These are phyloP conservation scores for Fringilla coelebs DNA, from an alignment of 2,797 vertebrate genomes.

Conservation along the genomic window DNA sequence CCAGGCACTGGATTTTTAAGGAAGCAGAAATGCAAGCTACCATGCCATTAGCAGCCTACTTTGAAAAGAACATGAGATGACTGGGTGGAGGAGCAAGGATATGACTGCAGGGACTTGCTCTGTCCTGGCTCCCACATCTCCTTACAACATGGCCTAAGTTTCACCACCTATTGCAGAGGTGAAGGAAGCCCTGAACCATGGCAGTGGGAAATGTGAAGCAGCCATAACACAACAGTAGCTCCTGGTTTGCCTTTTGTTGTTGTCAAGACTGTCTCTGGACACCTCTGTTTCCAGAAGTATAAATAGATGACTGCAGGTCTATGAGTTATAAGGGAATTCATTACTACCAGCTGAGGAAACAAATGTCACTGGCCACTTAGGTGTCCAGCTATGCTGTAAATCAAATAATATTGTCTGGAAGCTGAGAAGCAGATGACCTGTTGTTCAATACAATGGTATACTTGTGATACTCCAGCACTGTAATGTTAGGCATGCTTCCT, in stretches of 20 bases:
- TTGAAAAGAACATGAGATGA: background rate
- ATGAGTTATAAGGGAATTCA: background rate
- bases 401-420: background rate
- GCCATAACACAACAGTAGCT: background rate
- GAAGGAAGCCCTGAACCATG: background rate
- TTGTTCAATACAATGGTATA: background rate
- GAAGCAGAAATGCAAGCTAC: background rate
- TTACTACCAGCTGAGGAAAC: background rate
- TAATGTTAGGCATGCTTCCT: background rate
- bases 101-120: background rate
- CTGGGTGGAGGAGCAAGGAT: background rate
- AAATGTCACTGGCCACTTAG: background rate
- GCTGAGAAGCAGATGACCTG: background rate
- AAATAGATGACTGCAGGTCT: background rate
- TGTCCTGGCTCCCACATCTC: background rate
- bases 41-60: constrained; percentile 34
- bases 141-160: background rate
- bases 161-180: background rate
- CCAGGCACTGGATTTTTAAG: background rate
- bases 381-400: background rate
- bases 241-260: background rate
- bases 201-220: background rate
- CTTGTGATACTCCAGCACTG: background rate
- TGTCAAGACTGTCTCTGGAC: background rate
- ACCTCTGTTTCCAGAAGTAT: background rate